A percentile compares a stretch with the other conserved stretches of the same genome.
phyloP scores from a whole-genome alignment of 37 sponge, comb jelly and placozoan species.

The Chondrosia reniformis region DNA sequence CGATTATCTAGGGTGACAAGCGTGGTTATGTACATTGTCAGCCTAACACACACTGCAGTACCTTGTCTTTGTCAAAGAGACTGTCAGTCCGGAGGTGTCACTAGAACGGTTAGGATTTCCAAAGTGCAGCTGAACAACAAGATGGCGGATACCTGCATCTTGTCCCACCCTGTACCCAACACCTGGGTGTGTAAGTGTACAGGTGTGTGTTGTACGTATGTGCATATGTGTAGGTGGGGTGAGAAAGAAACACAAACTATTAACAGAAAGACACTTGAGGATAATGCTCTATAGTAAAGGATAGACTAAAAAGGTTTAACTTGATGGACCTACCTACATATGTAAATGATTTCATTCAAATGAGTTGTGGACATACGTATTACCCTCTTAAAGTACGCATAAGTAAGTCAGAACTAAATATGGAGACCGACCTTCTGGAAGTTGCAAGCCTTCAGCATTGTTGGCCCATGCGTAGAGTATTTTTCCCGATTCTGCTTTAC shows the following conservation, averaged over 20 bases:
- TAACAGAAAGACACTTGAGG: no score
- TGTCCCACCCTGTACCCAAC: conserved; percentile 79
- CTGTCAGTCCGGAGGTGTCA: conserved; percentile 19
- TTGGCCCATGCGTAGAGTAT: conserved; percentile 80
- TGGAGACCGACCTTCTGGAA: conserved; percentile 45
- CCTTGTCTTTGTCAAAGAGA: conserved; percentile 6
- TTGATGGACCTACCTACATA: no score
- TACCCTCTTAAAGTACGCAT: no score
- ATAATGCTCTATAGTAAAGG: no score
- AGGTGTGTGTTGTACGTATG: neutral
- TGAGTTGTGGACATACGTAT: no score
- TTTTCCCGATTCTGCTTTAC: neutral
- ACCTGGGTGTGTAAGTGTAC: conserved; percentile 14
- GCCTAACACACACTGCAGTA: neutral
- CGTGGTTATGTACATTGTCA: neutral
- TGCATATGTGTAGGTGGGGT: neutral
- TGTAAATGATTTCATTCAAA: no score
- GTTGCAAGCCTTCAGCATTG: conserved; percentile 58
- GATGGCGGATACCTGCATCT: conserved; percentile 33
- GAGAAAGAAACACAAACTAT: neutral
- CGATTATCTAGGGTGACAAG: neutral
- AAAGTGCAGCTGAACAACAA: conserved; percentile 86
- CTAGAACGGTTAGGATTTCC: conserved; percentile 14
- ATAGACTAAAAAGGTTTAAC: no score
- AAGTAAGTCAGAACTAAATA: no score